Percentiles rank a stretch among this genome's conserved stretches.
phyloP scores from a whole-genome alignment of 2,113 vertebrate species.

The Laticauda laticaudata region DNA sequence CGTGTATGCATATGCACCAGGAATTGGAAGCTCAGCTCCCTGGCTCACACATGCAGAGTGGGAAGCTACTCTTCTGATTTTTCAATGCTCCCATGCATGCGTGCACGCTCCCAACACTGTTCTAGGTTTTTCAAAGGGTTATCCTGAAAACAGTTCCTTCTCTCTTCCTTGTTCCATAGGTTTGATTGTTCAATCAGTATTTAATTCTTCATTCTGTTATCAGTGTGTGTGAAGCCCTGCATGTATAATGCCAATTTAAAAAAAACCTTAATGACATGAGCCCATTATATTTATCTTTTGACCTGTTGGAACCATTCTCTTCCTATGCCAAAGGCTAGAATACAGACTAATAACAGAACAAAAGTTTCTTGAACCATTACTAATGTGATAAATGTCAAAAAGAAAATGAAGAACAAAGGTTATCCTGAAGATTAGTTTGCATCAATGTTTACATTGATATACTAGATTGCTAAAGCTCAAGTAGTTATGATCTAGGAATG shows the following conservation, averaged over 20 bases:
- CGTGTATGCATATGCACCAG: too few species aligned
- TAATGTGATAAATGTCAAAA: constrained; percentile 18
- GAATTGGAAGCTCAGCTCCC: too few species aligned
- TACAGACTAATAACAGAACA: not conserved
- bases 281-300: not conserved
- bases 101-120: not conserved
- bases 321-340: not conserved
- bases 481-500: constrained; percentile 1
- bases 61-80: too few species aligned
- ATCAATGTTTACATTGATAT: constrained; percentile 7
- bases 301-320: not conserved
- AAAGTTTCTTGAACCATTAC: not conserved
- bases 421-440: constrained; percentile 16
- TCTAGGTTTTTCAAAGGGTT: not conserved
- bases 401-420: constrained; percentile 21
- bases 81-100: too few species aligned
- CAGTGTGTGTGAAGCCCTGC: not conserved
- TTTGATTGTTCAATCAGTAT: not conserved
- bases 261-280: not conserved
- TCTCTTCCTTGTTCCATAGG: not conserved
- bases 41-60: too few species aligned
- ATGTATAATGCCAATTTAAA: not conserved
- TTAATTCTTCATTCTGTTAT: constrained; percentile 33
- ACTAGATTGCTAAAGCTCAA: not conserved
- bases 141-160: not conserved